These are phyloP conservation scores for Tyrophagus putrescentiae DNA, from an alignment of 1,140 invertebrate genomes.

Conservation along the genomic window DNA sequence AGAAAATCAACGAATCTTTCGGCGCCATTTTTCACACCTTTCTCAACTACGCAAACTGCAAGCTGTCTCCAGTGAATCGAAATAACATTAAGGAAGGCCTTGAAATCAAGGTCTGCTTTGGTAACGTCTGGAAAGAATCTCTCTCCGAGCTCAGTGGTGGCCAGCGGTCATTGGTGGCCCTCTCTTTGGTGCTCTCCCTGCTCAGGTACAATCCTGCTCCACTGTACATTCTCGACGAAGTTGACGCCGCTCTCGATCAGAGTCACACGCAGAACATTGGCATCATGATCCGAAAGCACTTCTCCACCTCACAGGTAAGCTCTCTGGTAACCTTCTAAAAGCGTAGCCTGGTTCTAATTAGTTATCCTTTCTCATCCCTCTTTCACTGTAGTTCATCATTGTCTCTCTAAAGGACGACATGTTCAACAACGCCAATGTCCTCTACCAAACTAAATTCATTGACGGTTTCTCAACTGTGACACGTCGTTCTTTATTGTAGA, in stretches of 20 bases:
- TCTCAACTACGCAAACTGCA: slow-evolving; percentile 71
- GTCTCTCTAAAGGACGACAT: slow-evolving; percentile 98
- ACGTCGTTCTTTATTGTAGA: slow-evolving; percentile 34
- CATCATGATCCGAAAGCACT: slow-evolving; percentile 81
- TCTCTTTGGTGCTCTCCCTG: slow-evolving; percentile 91
- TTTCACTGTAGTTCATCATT: slow-evolving; percentile 71
- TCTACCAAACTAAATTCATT: slow-evolving; percentile 85
- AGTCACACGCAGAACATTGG: slow-evolving; percentile 99
- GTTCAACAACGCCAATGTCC: slow-evolving; percentile 97
- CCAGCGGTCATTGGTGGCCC: slow-evolving; percentile 84
- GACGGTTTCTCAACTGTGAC: slow-evolving; percentile 84
- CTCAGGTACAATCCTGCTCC: slow-evolving; percentile 93
- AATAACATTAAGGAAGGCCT: slow-evolving; percentile 63
- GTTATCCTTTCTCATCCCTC: slow-evolving; percentile 21
- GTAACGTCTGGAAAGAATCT: slow-evolving; percentile 88
- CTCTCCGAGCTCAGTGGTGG: slow-evolving; percentile 89
- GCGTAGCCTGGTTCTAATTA: background rate
- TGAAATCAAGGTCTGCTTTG: slow-evolving; percentile 66
- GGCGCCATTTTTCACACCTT: slow-evolving; percentile 87
- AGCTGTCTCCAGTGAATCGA: slow-evolving; percentile 58
- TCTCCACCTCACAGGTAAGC: slow-evolving; percentile 83
- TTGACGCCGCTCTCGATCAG: slow-evolving; percentile 93
- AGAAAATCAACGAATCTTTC: slow-evolving; percentile 63
- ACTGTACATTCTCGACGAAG: slow-evolving; percentile 95
- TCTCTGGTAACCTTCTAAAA: background rate